Base-by-base conservation (phyloP, 2,888 invertebrate species). In the Deroplatys truncata region DNA sequence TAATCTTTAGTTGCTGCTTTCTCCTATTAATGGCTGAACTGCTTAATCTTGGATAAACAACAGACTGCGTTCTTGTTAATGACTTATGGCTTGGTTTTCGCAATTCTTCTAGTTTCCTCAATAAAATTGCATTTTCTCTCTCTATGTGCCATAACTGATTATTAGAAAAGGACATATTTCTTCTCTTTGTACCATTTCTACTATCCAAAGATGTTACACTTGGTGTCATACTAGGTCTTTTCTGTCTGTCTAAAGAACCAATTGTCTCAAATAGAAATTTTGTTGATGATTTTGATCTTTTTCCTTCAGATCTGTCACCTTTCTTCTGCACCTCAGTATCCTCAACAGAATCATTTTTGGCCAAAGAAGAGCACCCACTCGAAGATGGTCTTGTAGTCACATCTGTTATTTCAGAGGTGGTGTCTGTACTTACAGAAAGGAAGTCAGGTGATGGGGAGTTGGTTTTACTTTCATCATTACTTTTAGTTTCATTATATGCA, bases 21-120 rank as follows among this genome's bases (percentile, higher is more conserved):
- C 92, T 93, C 85, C 95, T 92, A 91, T 94, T 94, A 84, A 95
- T 93, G 25, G 94, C 94, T 72, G 95, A 94, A 56, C 93, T 93
- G 85, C 93, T 92, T 5, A 91, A 85, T 90, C 92, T 92, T 2
- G 91, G 90, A 28, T 91, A 91, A 28, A 88, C 84, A 13, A 91
- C 88, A 83, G n/a, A 31, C 10, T 25, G 84, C 16, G 91, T 88
- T 28, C 89, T 85, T 90, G 91, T 91, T 15, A 82, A 35, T 83
- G 83, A 29, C 89, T 87, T 91, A 16, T 25, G 84, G 88, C 91
- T 89, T n/a, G 92, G 92, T 89, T 90, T 93, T 87, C 93, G 92
- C 84, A 93, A 92, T 16, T 93, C 92, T 92, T 94, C 92, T 90
- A 94, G 94, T 91, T 93, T 94, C 56, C 92, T 92, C 56, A 94